These are phyloP conservation scores for Drosophila ercepeae DNA, from an alignment of 1,140 invertebrate species.

Conservation along the genomic window DNA sequence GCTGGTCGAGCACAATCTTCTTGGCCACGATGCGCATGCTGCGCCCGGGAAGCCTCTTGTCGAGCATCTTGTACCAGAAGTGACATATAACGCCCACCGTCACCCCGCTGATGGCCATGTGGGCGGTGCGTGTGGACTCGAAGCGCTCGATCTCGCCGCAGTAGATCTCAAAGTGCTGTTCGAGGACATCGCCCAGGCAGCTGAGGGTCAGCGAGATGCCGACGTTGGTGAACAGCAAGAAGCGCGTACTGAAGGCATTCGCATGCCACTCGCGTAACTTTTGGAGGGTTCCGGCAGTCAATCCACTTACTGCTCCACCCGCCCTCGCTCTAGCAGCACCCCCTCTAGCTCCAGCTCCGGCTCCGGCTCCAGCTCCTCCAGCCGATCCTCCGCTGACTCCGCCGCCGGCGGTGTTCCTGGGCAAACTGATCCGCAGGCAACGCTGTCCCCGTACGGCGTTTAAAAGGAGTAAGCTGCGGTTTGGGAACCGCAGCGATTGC, in stretches of 20 bases:
- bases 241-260: constrained; percentile 88
- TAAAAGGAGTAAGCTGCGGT: constrained; percentile 26
- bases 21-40: constrained; percentile 89
- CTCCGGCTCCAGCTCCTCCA: background rate
- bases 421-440: constrained; percentile 20
- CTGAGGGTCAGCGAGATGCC: constrained; percentile 91
- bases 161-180: constrained; percentile 93
- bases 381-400: background rate
- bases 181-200: constrained; percentile 90
- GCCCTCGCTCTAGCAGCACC: background rate
- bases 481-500: constrained; percentile 33
- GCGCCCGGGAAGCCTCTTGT: constrained; percentile 87
- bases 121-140: constrained; percentile 88
- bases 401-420: background rate
- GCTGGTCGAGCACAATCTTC: constrained; percentile 95
- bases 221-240: constrained; percentile 94
- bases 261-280: constrained; percentile 65
- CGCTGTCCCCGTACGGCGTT: constrained; percentile 18
- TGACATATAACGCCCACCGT: constrained; percentile 93
- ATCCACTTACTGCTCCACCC: background rate
- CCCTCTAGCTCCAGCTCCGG: background rate
- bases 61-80: constrained; percentile 92
- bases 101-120: constrained; percentile 91
- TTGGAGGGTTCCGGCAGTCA: constrained; percentile 15
- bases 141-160: constrained; percentile 87